Evolutionary conservation across 2,888 invertebrate genomes (phyloP).

Genomic region (Zhuqinia jingwanae): DNA sequence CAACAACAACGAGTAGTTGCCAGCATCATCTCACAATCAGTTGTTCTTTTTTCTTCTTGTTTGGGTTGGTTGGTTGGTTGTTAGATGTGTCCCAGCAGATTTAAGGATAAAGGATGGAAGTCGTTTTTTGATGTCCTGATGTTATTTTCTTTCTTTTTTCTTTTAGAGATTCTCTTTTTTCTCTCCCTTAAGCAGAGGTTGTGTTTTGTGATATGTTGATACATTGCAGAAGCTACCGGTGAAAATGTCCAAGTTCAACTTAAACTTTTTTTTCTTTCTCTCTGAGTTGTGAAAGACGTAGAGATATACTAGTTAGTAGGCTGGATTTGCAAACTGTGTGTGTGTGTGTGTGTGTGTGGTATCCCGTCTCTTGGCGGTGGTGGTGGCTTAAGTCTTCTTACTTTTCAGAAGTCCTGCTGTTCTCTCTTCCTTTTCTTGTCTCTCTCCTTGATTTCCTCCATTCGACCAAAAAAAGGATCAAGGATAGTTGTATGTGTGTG

Average conservation of each 20-base stretch:
- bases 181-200: no score
- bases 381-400: conserved; percentile 55
- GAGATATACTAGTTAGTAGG: conserved; percentile 44
- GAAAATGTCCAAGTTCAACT: conserved; percentile 45
- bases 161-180: background rate
- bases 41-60: background rate
- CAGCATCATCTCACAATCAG: background rate
- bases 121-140: conserved; percentile 64
- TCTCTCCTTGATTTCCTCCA: conserved; percentile 28
- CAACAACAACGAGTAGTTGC: no score
- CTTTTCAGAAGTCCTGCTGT: conserved; percentile 46
- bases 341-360: conserved; percentile 11
- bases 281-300: conserved; percentile 17
- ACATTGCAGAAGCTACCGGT: conserved; percentile 2
- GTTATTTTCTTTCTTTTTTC: conserved; percentile 11
- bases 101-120: conserved; percentile 69
- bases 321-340: conserved; percentile 55
- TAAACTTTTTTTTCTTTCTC: conserved; percentile 28
- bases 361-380: conserved; percentile 2
- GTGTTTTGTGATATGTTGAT: conserved; percentile 21
- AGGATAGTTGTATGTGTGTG: background rate
- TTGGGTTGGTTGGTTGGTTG: conserved; percentile 8
- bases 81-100: conserved; percentile 68
- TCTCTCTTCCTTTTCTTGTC: conserved; percentile 46
- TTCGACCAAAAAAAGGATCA: conserved; percentile 46